Conservation (phyloP, 2,797 vertebrate species). For the Hephaestus fuliginosus region DNA sequence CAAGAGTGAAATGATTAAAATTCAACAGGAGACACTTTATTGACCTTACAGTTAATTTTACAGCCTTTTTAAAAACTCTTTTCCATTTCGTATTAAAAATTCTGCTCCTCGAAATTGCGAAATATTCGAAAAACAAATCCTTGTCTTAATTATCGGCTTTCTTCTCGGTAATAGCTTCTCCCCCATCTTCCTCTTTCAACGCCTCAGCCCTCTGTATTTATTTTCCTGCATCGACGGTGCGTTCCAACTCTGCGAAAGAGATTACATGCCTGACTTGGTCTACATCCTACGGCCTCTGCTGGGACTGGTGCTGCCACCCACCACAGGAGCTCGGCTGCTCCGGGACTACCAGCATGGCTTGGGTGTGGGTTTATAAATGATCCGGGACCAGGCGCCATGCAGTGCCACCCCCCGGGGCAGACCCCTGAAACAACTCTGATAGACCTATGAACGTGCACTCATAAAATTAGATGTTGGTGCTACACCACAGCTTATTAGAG, state of each 20-base stretch:
- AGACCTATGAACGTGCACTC: not conserved
- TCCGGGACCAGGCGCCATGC: slow-evolving; percentile 81
- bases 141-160: slow-evolving; percentile 25
- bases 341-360: slow-evolving; percentile 80
- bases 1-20: not conserved
- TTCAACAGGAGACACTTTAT: slow-evolving; percentile 14
- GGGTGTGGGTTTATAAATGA: slow-evolving; percentile 79
- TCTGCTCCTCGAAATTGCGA: not conserved
- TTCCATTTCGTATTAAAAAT: not conserved
- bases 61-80: not conserved
- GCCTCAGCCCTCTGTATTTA: slow-evolving; percentile 74
- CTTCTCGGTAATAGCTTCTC: slow-evolving; percentile 38
- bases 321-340: slow-evolving; percentile 51
- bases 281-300: slow-evolving; percentile 72
- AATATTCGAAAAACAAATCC: slow-evolving; percentile 11
- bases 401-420: slow-evolving; percentile 45
- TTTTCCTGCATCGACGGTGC: slow-evolving; percentile 69
- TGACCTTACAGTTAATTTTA: not conserved
- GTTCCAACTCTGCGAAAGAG: slow-evolving; percentile 67
- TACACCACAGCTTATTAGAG: slow-evolving; percentile 9
- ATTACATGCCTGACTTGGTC: slow-evolving; percentile 79
- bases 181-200: slow-evolving; percentile 53
- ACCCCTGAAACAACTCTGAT: not conserved
- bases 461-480: slow-evolving; percentile 16
- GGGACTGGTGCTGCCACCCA: slow-evolving; percentile 75